Conservation (phyloP, 2,888 invertebrate species). For the Timema cristinae region DNA sequence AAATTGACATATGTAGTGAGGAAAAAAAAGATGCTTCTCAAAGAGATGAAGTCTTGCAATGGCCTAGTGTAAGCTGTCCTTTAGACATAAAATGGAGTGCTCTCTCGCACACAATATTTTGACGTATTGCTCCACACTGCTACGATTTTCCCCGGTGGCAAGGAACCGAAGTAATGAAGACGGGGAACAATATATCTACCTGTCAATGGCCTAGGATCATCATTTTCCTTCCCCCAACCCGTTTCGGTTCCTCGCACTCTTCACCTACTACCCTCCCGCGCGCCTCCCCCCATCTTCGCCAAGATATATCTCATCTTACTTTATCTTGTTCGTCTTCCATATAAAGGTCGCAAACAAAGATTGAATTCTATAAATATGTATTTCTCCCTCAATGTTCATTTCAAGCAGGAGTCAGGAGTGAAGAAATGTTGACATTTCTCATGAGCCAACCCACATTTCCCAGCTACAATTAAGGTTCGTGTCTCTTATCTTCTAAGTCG, state of each 20-base stretch:
- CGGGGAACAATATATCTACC: conserved; percentile 26
- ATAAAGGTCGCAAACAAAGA: conserved; percentile 1
- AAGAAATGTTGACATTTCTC: no score
- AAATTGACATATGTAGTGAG: no score
- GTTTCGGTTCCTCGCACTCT: background rate
- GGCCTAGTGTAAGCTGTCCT: no score
- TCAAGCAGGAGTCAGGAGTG: no score
- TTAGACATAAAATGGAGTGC: no score
- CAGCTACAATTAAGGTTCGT: no score
- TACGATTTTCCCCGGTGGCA: conserved; percentile 10
- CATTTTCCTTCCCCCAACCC: conserved; percentile 13
- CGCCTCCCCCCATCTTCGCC: background rate
- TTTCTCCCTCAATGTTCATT: background rate
- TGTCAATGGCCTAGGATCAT: conserved; percentile 23
- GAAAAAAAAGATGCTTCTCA: no score
- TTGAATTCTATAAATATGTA: conserved; percentile 10
- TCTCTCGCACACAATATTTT: background rate
- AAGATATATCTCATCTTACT: background rate
- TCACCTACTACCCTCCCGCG: background rate
- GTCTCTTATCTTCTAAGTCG: no score
- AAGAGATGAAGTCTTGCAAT: no score
- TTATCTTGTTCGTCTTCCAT: background rate
- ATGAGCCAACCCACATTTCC: no score
- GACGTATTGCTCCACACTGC: conserved; percentile 17
- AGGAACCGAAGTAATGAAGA: conserved; percentile 24